These are phyloP conservation scores for Paramormyrops hopkinsi DNA, from an alignment of 2,797 vertebrate species.

Conservation along the genomic window DNA sequence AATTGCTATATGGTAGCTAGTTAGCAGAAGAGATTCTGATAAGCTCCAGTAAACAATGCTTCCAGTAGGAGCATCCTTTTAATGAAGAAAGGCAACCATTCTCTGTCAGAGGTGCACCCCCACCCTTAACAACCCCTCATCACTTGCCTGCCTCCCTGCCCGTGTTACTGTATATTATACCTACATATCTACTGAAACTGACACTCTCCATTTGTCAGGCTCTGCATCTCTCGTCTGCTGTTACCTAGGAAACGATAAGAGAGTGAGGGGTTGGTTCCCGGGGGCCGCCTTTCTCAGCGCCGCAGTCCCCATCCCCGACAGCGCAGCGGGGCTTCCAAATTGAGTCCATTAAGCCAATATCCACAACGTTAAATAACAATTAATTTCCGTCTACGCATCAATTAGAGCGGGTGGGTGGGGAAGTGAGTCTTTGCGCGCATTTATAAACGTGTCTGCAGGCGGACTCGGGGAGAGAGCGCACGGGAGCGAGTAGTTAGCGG, in stretches of 20 bases:
- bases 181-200: conserved; percentile 67
- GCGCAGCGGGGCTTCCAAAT: conserved; percentile 35
- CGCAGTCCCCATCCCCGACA: conserved; percentile 39
- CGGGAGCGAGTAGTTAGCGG: neutral
- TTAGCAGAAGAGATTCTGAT: neutral
- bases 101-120: conserved; percentile 12
- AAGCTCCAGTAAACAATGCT: neutral
- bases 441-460: neutral
- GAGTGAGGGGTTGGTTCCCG: conserved; percentile 61
- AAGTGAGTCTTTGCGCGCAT: neutral
- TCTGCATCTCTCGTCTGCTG: conserved; percentile 62
- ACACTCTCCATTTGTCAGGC: conserved; percentile 75
- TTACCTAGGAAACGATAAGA: conserved; percentile 75
- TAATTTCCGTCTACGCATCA: conserved; percentile 5
- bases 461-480: neutral
- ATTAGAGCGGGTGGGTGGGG: neutral
- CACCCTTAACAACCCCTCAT: neutral
- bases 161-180: conserved; percentile 32
- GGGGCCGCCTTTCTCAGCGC: conserved; percentile 50
- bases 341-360: conserved; percentile 42
- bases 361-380: conserved; percentile 20
- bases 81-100: conserved; percentile 28
- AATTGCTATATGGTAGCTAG: neutral
- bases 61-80: conserved; percentile 24
- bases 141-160: conserved; percentile 25